Evolutionary conservation across 2,113 vertebrate species (phyloP), one percentile per base, ranked within the genome.

Genomic region (Echinops telfairi): DNA sequence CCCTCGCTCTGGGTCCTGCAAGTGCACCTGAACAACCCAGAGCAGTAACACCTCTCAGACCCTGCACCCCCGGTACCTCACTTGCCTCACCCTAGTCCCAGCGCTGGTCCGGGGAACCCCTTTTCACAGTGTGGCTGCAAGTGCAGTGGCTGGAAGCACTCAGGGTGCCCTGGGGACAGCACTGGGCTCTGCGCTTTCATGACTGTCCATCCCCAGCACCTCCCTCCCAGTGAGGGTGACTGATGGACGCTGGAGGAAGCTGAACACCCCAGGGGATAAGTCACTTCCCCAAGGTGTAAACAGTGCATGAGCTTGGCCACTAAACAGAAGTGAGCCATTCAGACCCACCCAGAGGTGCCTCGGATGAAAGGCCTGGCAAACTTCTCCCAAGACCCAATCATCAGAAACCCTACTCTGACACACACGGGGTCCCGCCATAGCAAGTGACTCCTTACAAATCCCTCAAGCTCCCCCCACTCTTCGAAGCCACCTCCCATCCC

Each of bases 11-110:
- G 10, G 23, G 2, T 33, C 75, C 25, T 29, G 3, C 1, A 12
- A 31, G 5, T n/a, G 11, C 6, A 10, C 33, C 27, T 3, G 1
- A 19, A 17, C 31, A 23, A 25, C 17, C 40, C 80, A 0, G 0
- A 89, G 66, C 62, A 29, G 1, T 12, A 3, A 62, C 0, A 17
- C 10, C 16, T 8, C n/a, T 19, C 27, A 20, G 23, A 53, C n/a
- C 3, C 10, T 14, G 22, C 31, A 43, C 47, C 47, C 0, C 6
- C 11, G n/a, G 3, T 0, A 9, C 64, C 88, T 38, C 60, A 0
- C 38, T 27, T 5, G 75, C 40, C 77, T 43, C 20, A 0, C n/a
- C 57, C 57, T 40, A 15, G 3, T 29, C 66, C 38, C n/a, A 9
- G 76, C 19, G 79, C 43, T 33, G n/a, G n/a, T 3, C 25, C 68